Evolutionary conservation across 2,113 vertebrate genomes (phyloP).

Genomic region (Reinhardtius hippoglossoides): DNA sequence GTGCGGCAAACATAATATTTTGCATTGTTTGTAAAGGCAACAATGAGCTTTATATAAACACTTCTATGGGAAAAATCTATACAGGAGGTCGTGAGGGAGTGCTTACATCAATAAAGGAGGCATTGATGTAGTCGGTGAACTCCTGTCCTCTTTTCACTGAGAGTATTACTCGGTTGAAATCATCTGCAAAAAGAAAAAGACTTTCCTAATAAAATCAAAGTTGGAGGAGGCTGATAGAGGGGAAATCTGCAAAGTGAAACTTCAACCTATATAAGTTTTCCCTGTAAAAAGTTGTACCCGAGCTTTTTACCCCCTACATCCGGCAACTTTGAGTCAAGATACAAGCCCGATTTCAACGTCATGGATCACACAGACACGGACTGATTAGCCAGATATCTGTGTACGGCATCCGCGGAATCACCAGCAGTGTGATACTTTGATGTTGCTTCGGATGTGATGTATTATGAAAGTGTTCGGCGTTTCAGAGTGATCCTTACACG

Average conservation of each 20-base stretch:
- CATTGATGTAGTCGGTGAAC: slow-evolving; percentile 98
- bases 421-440: slow-evolving; percentile 59
- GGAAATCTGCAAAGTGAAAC: slow-evolving; percentile 33
- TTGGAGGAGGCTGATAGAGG: slow-evolving; percentile 42
- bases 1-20: slow-evolving; percentile 72
- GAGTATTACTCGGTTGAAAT: slow-evolving; percentile 98
- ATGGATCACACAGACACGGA: slow-evolving; percentile 57
- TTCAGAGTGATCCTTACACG: slow-evolving; percentile 86
- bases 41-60: slow-evolving; percentile 79
- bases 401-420: slow-evolving; percentile 58
- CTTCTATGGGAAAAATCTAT: slow-evolving; percentile 78
- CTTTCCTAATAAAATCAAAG: slow-evolving; percentile 68
- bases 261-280: slow-evolving; percentile 28
- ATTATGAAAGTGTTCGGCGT: slow-evolving; percentile 58
- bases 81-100: slow-evolving; percentile 44
- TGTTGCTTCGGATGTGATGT: slow-evolving; percentile 70
- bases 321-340: slow-evolving; percentile 32
- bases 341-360: slow-evolving; percentile 44
- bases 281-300: slow-evolving; percentile 35
- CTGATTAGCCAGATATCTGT: slow-evolving; percentile 58
- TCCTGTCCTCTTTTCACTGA: slow-evolving; percentile 98
- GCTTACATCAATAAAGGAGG: slow-evolving; percentile 98
- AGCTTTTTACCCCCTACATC: slow-evolving; percentile 1
- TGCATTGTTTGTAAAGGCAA: slow-evolving; percentile 76
- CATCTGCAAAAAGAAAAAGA: slow-evolving; percentile 84